phyloP scores from a whole-genome alignment of 2,113 vertebrate genomes.

The Colistium nudipinnis region DNA sequence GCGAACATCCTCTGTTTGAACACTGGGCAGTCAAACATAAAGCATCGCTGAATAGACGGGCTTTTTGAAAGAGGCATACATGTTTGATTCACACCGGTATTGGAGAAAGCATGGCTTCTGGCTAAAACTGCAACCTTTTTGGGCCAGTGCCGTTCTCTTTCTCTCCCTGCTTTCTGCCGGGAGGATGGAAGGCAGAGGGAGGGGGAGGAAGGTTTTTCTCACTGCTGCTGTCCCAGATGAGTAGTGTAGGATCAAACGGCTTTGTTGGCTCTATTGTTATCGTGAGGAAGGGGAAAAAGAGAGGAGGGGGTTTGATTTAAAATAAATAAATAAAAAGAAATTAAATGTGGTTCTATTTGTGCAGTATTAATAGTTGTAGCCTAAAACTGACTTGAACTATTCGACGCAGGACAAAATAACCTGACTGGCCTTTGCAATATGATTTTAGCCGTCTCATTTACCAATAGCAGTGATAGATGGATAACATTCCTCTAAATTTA shows the following conservation, averaged over 20 bases:
- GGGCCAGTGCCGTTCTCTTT: constrained; percentile 42
- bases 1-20: constrained; percentile 43
- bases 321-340: too few relatives aligned
- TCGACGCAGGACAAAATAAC: not conserved
- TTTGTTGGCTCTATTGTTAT: constrained; percentile 36
- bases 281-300: constrained; percentile 3
- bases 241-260: constrained; percentile 43
- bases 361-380: constrained; percentile 8
- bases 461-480: too few relatives aligned
- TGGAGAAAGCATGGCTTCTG: constrained; percentile 60
- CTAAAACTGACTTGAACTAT: constrained; percentile 13
- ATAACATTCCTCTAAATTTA: too few relatives aligned
- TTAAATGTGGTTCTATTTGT: constrained; percentile 26
- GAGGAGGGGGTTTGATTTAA: not conserved
- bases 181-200: constrained; percentile 12
- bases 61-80: constrained; percentile 52
- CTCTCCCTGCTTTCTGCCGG: constrained; percentile 12
- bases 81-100: constrained; percentile 53
- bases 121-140: constrained; percentile 58
- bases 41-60: constrained; percentile 40
- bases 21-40: constrained; percentile 29
- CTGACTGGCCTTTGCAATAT: too few relatives aligned
- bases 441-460: too few relatives aligned
- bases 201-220: constrained; percentile 10
- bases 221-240: constrained; percentile 35